Evolutionary conservation across 2,113 vertebrate species (phyloP).

Genomic region (Entomyzon cyanotis): DNA sequence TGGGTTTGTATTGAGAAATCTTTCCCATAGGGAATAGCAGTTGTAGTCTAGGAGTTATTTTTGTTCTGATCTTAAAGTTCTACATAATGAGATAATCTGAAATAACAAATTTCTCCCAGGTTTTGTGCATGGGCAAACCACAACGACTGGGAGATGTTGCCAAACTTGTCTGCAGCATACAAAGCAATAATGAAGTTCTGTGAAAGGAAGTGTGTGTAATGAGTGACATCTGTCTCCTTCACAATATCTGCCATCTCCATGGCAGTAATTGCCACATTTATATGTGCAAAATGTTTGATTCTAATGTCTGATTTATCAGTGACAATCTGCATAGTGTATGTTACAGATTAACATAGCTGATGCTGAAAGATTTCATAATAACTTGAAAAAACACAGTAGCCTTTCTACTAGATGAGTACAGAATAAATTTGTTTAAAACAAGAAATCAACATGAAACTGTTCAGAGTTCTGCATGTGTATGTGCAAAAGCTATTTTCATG

Average conservation of each 20-base stretch:
- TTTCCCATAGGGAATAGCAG: background rate
- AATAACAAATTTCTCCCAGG: background rate
- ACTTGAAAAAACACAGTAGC: background rate
- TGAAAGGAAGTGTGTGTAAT: background rate
- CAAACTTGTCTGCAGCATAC: background rate
- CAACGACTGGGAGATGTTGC: background rate
- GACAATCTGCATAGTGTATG: background rate
- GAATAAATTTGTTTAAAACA: background rate
- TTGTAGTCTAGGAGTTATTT: background rate
- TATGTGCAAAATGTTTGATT: constrained; percentile 7
- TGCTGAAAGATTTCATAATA: background rate
- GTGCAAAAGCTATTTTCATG: background rate
- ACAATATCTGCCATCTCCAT: background rate
- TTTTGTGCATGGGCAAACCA: background rate
- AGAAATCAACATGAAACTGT: background rate
- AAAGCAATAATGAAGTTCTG: background rate
- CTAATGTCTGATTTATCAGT: background rate
- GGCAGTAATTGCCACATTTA: background rate
- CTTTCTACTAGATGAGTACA: background rate
- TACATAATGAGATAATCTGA: background rate
- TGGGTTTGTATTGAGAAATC: background rate
- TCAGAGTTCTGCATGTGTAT: background rate
- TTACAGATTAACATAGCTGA: background rate
- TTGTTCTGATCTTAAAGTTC: background rate
- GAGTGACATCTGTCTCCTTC: background rate